These are phyloP conservation scores for Antheraea mylitta DNA, from an alignment of 1,140 invertebrate species.

Conservation along the genomic window DNA sequence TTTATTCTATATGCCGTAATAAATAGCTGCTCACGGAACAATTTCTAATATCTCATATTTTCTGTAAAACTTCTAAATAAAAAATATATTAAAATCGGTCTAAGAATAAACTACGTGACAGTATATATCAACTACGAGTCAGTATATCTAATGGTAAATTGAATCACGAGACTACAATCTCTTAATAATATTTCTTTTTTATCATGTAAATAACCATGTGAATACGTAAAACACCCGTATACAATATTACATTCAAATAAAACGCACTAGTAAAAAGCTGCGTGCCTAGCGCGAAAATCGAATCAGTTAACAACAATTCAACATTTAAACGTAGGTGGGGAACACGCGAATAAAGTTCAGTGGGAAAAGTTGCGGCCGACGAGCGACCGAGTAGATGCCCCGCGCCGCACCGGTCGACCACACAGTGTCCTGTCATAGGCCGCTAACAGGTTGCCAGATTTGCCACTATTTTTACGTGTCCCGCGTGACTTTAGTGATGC, in stretches of 20 bases:
- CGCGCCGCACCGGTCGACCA: slow-evolving; percentile 19
- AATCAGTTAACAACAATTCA: slow-evolving; percentile 48
- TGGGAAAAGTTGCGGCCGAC: slow-evolving; percentile 40
- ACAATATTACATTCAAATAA: background rate
- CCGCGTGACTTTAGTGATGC: slow-evolving; percentile 53
- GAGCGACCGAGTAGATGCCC: slow-evolving; percentile 13
- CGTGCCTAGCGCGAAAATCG: slow-evolving; percentile 22
- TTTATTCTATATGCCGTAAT: no score
- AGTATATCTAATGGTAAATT: no score
- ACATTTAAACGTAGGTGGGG: slow-evolving; percentile 23
- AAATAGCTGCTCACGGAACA: no score
- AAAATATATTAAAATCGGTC: no score
- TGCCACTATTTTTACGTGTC: slow-evolving; percentile 70
- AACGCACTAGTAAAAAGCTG: slow-evolving; percentile 19
- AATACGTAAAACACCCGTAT: no score
- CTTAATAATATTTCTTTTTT: no score
- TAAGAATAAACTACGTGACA: no score
- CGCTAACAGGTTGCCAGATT: slow-evolving; percentile 70
- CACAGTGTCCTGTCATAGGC: slow-evolving; percentile 28
- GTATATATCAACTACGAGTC: no score
- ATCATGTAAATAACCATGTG: no score
- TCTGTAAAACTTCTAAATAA: no score
- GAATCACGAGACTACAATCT: no score
- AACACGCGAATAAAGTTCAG: slow-evolving; percentile 11
- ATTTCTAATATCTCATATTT: no score